These are phyloP conservation scores for Chalcosyrphus nemorum DNA, from an alignment of 2,888 invertebrate genomes.

Conservation along the genomic window DNA sequence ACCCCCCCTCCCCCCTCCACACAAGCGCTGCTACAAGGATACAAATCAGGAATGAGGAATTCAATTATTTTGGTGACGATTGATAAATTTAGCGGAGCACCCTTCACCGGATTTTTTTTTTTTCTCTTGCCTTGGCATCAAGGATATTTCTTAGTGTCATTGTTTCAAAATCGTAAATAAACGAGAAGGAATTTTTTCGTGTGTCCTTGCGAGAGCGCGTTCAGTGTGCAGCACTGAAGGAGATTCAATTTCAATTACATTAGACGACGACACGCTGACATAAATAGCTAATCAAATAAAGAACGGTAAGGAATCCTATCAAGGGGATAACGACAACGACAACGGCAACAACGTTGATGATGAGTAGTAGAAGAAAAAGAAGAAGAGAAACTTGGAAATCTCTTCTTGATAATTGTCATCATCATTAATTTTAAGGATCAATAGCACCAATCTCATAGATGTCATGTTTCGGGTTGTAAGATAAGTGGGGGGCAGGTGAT, in stretches of 20 bases:
- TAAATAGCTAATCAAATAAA: slow-evolving; percentile 71
- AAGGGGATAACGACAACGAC: slow-evolving; percentile 5
- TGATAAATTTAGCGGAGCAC: slow-evolving; percentile 61
- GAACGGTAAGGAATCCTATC: slow-evolving; percentile 61
- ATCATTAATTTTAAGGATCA: slow-evolving; percentile 67
- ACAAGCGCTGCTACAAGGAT: slow-evolving; percentile 4
- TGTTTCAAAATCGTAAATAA: slow-evolving; percentile 69
- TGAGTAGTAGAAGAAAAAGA: neutral
- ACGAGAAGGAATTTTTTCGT: slow-evolving; percentile 48
- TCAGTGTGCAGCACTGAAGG: slow-evolving; percentile 20
- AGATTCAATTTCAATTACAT: slow-evolving; percentile 71
- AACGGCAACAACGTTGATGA: too few species aligned
- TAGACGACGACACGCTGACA: slow-evolving; percentile 57
- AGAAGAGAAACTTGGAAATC: slow-evolving; percentile 31
- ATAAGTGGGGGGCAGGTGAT: neutral
- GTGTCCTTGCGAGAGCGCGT: neutral
- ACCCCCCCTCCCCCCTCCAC: neutral
- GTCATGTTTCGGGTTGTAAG: slow-evolving; percentile 49
- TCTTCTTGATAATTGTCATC: slow-evolving; percentile 43
- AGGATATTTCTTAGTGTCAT: slow-evolving; percentile 34
- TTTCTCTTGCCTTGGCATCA: slow-evolving; percentile 4
- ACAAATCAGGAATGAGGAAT: slow-evolving; percentile 72
- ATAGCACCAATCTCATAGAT: slow-evolving; percentile 63
- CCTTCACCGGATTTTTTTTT: slow-evolving; percentile 24
- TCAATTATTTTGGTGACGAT: slow-evolving; percentile 73